Base-by-base conservation (phyloP, 2,797 vertebrate species). In the Buphagus erythrorhynchus region DNA sequence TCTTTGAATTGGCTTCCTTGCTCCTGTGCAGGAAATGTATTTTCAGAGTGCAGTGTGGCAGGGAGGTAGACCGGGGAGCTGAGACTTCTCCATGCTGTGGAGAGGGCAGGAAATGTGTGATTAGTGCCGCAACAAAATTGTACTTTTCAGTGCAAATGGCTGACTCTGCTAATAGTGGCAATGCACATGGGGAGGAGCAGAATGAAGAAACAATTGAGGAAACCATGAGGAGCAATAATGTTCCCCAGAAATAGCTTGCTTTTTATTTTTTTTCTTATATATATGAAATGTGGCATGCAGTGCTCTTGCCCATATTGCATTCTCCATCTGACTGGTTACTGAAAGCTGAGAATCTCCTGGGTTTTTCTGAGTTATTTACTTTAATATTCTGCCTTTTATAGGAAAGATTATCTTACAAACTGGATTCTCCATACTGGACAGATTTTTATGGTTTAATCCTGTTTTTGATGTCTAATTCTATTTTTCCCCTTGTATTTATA, bases 291-390 rank as follows among this genome's bases (percentile, higher is more conserved):
- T 62, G 21, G 75, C 82, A 26, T 85, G 61, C 78, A 49, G 78
- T 38, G 45, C 35, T 93, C 72, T 80, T 96, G 94, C 83, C 85
- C 96, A 82, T 89, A 94, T 96, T 96, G 92, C 86, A 43, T 95
- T 95, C 95, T 95, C 95, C 95, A 97, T 97, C 95, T 97, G 95
- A 82, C 82, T 95, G 90, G 91, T 94, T 96, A 94, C 89, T 84
- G 96, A 95, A 97, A 93, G 69, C 93, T 94, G 58, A 80, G 72
- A 90, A 92, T 87, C 96, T 96, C 88, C 38, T 91, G 95, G 94
- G 92, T 42, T 97, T 96, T 94, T 95, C 95, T 97, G 91, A 96
- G 94, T 97, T 97, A 96, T 95, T 97, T 97, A 96, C 95, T 97
- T 96, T 95, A 97, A 97, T 96, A 95, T 95, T 96, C 92, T 95